These are phyloP conservation scores for Trididemnum clinides DNA, from an alignment of 23 tunicate species.

Conservation along the genomic window DNA sequence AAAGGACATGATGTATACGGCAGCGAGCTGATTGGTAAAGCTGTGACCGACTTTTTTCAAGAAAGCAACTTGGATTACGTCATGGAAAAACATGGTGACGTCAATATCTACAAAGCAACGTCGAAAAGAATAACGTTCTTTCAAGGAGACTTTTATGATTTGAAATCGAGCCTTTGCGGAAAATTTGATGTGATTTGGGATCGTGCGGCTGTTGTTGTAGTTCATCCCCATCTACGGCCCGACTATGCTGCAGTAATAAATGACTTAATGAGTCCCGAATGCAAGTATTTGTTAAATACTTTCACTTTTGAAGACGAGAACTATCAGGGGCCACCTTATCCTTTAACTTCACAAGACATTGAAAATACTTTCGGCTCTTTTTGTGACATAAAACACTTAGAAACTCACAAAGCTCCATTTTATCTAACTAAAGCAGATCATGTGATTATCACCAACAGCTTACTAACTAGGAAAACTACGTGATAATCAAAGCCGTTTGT, in stretches of 20 bases:
- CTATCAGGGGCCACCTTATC: not conserved
- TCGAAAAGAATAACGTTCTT: constrained; percentile 42
- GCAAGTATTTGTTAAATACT: not conserved
- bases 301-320: not conserved
- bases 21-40: constrained; percentile 41
- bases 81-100: not conserved
- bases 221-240: not conserved
- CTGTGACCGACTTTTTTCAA: constrained; percentile 32
- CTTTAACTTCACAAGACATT: not conserved
- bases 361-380: not conserved
- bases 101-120: constrained; percentile 24
- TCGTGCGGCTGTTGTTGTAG: constrained; percentile 44
- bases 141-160: constrained; percentile 48
- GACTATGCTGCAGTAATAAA: not conserved
- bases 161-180: constrained; percentile 10
- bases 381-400: not conserved
- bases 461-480: not conserved
- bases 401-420: not conserved
- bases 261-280: not conserved
- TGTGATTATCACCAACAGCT: not conserved
- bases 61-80: not conserved
- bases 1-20: constrained; percentile 70
- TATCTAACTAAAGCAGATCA: not conserved
- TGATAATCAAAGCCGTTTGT: too few species aligned
- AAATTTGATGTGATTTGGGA: constrained; percentile 65